Base-by-base conservation (phyloP, 2,113 vertebrate genomes). In the Corydoras sp. region DNA sequence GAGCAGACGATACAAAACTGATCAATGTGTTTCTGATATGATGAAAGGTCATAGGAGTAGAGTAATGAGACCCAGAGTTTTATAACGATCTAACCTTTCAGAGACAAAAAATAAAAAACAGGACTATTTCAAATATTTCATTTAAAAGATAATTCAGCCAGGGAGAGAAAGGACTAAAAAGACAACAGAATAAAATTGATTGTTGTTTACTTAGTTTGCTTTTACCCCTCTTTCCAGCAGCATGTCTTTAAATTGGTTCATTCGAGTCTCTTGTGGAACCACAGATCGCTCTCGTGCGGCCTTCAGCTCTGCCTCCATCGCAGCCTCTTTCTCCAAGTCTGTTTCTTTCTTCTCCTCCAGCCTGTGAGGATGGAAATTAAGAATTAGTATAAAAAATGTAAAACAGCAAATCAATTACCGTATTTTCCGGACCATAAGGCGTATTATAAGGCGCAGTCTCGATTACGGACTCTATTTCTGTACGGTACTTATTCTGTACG, bases 171-270 rank as follows among this genome's bases (percentile, higher is more conserved):
- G 13, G 8, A 49, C 6, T 15, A 18, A 62, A 14, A 30, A 14
- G 15, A 7, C 54, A 10, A 3, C 5, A n/a, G 13, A 56, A 56
- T 6, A 56, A 64, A 50, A 64, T n/a, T 14, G 14, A 13, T 55
- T 65, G 53, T 32, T 49, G 35, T 43, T 43, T 43, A 43, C 35
- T 43, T 15, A 29, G 4, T 49, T 58, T 53, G 48, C 32, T 76
- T 85, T 93, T 91, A 99, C 97, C 94, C 95, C 96, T 95, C 97
- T 93, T 81, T 99, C 94, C 76, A 99, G 91, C 79, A 99, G 90
- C 97, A 99, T 99, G 83, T 99, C 96, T 90, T 92, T 96, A 89
- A 99, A 99, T 81, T 99, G 97, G 65, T 92, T 94, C 93, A 98
- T 96, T 72, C 97, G 91, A 77, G 94, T 90, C 83, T 99, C 96